Base-by-base conservation (phyloP, 2,113 vertebrate species). In the Ranitomeya variabilis region DNA sequence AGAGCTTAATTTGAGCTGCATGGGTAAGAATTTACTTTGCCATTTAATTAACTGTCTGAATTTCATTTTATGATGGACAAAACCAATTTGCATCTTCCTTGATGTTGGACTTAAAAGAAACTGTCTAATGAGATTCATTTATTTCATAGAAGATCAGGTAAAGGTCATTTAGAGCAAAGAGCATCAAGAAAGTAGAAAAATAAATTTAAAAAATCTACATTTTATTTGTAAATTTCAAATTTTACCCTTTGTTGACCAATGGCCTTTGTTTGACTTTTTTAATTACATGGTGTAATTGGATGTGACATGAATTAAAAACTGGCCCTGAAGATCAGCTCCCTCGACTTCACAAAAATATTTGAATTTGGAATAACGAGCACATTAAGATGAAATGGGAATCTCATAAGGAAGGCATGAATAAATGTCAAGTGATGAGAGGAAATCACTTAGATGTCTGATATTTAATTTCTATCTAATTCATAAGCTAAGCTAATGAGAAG, bases 51-150 rank as follows among this genome's bases (percentile, higher is more conserved):
- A 88, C 87, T 88, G 87, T 81, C 87, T 83, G 69, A 76, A 74
- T 54, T 77, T 83, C 80, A 83, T 88, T 88, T 88, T 88, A 88
- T 83, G 87, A 88, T 88, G 87, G 87, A 88, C 87, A 88, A 88
- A 88, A 88, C 69, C 80, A 83, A 88, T 88, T 88, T 83, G 87
- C 77, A 88, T 83, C 87, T 83, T 80, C 87, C 69, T 88, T 76
- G 77, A 87, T 87, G 87, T 77, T 83, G 54, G 80, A 77, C 80
- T 88, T 88, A 83, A 82, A 80, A 88, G 67, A 88, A 88, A 62
- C 67, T 76, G 31, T 64, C 80, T 83, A 77, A 64, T 83, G 55
- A 83, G 23, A 88, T 88, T 83, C 54, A 77, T 83, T 88, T 83
- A 19, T 83, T 82, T 88, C 45, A n/a, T n/a, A 23, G 31, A 55